Conservation (phyloP, 1,140 invertebrate genomes). For the Lycorma delicatula region DNA sequence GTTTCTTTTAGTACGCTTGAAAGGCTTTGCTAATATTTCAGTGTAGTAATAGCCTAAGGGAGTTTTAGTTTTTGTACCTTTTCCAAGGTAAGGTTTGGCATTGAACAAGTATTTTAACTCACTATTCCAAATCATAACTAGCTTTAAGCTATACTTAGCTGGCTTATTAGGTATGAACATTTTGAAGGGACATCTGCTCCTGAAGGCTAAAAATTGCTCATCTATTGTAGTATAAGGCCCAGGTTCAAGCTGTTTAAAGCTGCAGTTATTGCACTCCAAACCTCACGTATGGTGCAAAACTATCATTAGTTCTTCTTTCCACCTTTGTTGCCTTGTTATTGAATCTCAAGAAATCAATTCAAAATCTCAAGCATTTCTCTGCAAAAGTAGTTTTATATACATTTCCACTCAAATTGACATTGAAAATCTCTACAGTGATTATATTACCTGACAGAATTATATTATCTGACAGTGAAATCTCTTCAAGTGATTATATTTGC, state of each 20-base stretch:
- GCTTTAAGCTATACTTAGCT: neutral
- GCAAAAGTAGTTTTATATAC: conserved; percentile 20
- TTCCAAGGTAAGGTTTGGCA: conserved; percentile 33
- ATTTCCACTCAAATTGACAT: conserved; percentile 5
- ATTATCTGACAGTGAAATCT: no score
- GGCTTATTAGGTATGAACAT: no score
- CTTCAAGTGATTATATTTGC: conserved; percentile 13
- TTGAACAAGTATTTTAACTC: conserved; percentile 32
- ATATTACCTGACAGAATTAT: neutral
- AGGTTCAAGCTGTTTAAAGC: conserved; percentile 4
- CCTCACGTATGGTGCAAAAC: conserved; percentile 22
- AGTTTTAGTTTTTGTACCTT: no score
- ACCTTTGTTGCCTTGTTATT: conserved; percentile 22
- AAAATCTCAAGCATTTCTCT: conserved; percentile 20
- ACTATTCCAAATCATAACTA: conserved; percentile 30
- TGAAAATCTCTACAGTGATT: neutral
- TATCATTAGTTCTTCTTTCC: conserved; percentile 19
- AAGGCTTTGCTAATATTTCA: conserved; percentile 15
- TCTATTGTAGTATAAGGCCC: conserved; percentile 10
- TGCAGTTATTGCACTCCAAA: conserved; percentile 18
- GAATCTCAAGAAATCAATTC: conserved; percentile 17
- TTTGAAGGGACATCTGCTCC: conserved; percentile 36
- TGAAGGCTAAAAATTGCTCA: conserved; percentile 33
- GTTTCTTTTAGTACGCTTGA: conserved; percentile 15
- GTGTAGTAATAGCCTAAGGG: neutral